A percentile compares a stretch with the other conserved stretches of the same genome.
Evolutionary conservation across 2,113 vertebrate species (phyloP).

Genomic region (Agapornis roseicollis): DNA sequence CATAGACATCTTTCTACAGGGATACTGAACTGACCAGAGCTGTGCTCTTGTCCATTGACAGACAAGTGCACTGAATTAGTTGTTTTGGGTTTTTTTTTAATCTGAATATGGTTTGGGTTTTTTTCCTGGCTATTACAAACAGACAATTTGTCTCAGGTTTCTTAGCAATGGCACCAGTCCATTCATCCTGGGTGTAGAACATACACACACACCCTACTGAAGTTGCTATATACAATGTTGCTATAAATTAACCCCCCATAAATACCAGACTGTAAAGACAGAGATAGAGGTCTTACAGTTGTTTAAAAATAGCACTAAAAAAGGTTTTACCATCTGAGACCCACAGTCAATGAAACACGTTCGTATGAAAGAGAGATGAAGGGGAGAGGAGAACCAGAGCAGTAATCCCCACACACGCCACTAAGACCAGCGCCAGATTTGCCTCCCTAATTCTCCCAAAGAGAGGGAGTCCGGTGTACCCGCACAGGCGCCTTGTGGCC

Average conservation of each 20-base stretch:
- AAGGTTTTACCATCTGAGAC: not conserved
- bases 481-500: fast-evolving
- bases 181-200: not conserved
- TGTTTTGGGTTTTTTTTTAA: not conserved
- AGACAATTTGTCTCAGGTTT: not conserved
- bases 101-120: not conserved
- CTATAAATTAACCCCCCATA: not conserved
- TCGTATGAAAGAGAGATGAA: fast-evolving
- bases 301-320: not conserved
- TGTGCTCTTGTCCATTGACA: not conserved
- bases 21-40: not conserved
- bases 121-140: fast-evolving
- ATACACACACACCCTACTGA: fast-evolving
- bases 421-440: fast-evolving
- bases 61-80: not conserved
- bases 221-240: fast-evolving
- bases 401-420: fast-evolving
- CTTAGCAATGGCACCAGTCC: not conserved
- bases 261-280: not conserved
- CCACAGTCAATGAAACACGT: not conserved
- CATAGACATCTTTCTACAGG: not conserved
- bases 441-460: not conserved
- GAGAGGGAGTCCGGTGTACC: fast-evolving
- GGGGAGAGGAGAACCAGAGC: not conserved
- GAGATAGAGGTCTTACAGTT: not conserved